Evolutionary conservation across 2,797 vertebrate genomes (phyloP).

Genomic region (Mycteria americana): DNA sequence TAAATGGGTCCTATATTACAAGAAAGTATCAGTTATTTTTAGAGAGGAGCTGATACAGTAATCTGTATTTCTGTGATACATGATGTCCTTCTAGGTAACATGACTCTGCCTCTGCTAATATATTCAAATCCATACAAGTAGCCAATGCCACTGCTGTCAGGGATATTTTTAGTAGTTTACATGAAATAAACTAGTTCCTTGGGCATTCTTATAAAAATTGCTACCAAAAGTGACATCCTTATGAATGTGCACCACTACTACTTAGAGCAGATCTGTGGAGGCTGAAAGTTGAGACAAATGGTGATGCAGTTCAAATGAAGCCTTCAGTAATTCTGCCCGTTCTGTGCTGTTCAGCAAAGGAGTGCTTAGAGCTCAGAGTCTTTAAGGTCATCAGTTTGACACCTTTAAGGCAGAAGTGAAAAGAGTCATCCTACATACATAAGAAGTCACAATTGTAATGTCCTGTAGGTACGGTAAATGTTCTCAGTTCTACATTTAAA

Average conservation of each 20-base stretch:
- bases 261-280: not conserved
- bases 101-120: not conserved
- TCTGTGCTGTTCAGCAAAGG: not conserved
- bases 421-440: accelerated
- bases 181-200: not conserved
- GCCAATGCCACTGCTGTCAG: not conserved
- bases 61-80: not conserved
- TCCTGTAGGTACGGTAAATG: not conserved
- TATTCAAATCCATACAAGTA: not conserved
- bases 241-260: not conserved
- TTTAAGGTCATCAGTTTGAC: not conserved
- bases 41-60: not conserved
- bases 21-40: not conserved
- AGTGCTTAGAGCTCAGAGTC: not conserved
- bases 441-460: not conserved
- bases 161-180: not conserved
- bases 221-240: not conserved
- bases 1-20: not conserved
- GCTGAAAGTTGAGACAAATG: not conserved
- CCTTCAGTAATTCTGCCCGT: not conserved
- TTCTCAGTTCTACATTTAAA: no score
- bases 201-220: not conserved
- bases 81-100: not conserved
- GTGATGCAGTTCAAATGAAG: not conserved
- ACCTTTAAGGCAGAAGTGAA: not conserved